phyloP scores from a whole-genome alignment of 2,797 vertebrate genomes.

The Triplophysa yarkandensis region DNA sequence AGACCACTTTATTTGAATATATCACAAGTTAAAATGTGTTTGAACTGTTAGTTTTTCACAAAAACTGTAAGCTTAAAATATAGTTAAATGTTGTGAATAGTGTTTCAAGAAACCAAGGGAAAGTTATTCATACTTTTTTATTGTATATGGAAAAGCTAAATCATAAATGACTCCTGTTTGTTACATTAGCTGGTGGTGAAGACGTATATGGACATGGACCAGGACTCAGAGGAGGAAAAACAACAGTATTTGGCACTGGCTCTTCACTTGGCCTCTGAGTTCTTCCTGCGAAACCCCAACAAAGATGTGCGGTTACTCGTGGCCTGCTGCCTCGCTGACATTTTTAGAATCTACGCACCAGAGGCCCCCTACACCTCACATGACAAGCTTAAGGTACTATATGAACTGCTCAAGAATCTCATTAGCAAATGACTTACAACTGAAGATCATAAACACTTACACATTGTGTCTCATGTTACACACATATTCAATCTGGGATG shows the following conservation, averaged over 20 bases:
- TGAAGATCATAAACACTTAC: background rate
- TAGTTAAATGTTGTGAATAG: too few species aligned
- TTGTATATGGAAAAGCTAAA: background rate
- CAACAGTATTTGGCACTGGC: constrained; percentile 97
- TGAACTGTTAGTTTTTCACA: too few species aligned
- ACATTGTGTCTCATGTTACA: background rate
- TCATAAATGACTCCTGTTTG: constrained; percentile 4
- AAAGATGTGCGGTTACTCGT: constrained; percentile 98
- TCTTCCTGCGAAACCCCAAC: constrained; percentile 99
- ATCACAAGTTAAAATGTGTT: too few species aligned
- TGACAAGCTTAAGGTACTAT: constrained; percentile 95
- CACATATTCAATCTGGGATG: background rate
- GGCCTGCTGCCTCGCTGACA: constrained; percentile 98
- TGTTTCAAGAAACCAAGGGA: too few species aligned
- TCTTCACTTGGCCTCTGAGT: constrained; percentile 97
- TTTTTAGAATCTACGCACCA: constrained; percentile 98
- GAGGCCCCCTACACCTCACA: constrained; percentile 99
- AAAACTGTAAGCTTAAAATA: too few species aligned
- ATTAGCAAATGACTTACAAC: background rate
- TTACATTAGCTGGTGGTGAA: constrained; percentile 93
- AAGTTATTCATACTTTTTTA: too few species aligned
- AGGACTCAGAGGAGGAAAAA: constrained; percentile 99
- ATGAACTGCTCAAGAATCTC: background rate
- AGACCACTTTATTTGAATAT: too few species aligned
- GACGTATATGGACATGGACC: constrained; percentile 99